Evolutionary conservation across 2,797 vertebrate genomes (phyloP), one percentile per base, ranked within the genome.

Genomic region (Gila robusta): DNA sequence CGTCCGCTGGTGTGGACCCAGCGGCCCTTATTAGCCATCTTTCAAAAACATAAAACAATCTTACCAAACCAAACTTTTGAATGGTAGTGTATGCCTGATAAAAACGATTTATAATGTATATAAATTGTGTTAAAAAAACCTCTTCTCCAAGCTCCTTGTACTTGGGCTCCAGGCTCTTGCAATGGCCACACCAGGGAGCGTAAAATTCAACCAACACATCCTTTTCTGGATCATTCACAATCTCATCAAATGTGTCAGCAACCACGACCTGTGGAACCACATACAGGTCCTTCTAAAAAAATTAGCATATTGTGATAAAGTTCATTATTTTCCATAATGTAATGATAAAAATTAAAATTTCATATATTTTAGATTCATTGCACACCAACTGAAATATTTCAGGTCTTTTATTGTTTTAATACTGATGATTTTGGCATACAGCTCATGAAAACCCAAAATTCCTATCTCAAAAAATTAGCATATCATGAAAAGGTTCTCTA

Each of bases 161-260:
- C 71, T 94, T 91, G 0, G 95, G 94, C 52, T 96, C 94, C 89
- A 96, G 91, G 69, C 91, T 95, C 91, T 94, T 95, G 88, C 95
- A 96, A 88, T 94, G 93, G 6, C 92, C 89, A 89, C 96, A 96
- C 71, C 90, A 92, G 0, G 92, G 94, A 56, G 96, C 95, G 52
- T 94, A 95, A 72, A 96, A 95, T 92, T 94, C 93, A 56, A 96
- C 90, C 90, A 96, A 87, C 11, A 95, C 95, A 1, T 96, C 94
- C 90, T 93, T 95, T 1, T 89, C 71, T 2, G 90, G 91, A 70
- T 94, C 81, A 2, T 94, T 93, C 12, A 96, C 94, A 0, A 96
- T 78, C 0, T 94, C 92, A 1, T 95, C 90, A 80, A 96, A 96
- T 0, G 93, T 94, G 90, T 96, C 94, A 0, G 95, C 95, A 3